Evolutionary conservation across 2,888 invertebrate species (phyloP).

Genomic region (Plagodis dolabraria): DNA sequence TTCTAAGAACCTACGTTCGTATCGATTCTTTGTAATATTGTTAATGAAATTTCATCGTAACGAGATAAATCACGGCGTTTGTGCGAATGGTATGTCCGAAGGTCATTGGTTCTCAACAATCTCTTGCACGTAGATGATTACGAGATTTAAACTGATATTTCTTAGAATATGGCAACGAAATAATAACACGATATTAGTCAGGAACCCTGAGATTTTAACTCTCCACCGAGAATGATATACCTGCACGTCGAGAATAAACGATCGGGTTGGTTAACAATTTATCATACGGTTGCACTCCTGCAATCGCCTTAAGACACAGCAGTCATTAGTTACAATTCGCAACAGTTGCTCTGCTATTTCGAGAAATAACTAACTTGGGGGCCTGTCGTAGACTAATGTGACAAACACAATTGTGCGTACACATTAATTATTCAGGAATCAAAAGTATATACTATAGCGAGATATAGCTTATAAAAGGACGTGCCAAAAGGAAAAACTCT

Average conservation of each 20-base stretch:
- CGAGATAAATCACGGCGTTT: constrained; percentile 16
- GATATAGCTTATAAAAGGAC: constrained; percentile 28
- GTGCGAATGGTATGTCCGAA: constrained; percentile 13
- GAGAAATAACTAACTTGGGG: constrained; percentile 57
- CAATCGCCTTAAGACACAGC: constrained; percentile 59
- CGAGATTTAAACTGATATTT: constrained; percentile 35
- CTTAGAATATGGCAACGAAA: constrained; percentile 38
- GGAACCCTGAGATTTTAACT: constrained; percentile 38
- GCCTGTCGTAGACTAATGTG: constrained; percentile 48
- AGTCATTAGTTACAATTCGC: constrained; percentile 71
- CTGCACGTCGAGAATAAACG: constrained; percentile 56
- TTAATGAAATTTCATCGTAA: constrained; percentile 11
- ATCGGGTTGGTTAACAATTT: constrained; percentile 62
- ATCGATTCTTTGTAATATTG: constrained; percentile 21
- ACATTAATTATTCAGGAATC: constrained; percentile 33
- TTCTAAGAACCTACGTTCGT: constrained; percentile 40
- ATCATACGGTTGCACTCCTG: constrained; percentile 61
- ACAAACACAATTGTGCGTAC: constrained; percentile 24
- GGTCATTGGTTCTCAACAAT: constrained; percentile 3
- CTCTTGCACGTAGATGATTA: constrained; percentile 12
- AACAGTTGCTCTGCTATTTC: constrained; percentile 69
- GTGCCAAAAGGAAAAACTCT: constrained; percentile 50
- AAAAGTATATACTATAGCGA: no score
- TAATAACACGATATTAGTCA: constrained; percentile 38
- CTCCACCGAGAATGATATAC: constrained; percentile 48